Base-by-base conservation (phyloP, 2,888 invertebrate genomes). In the Dioctria linearis region DNA sequence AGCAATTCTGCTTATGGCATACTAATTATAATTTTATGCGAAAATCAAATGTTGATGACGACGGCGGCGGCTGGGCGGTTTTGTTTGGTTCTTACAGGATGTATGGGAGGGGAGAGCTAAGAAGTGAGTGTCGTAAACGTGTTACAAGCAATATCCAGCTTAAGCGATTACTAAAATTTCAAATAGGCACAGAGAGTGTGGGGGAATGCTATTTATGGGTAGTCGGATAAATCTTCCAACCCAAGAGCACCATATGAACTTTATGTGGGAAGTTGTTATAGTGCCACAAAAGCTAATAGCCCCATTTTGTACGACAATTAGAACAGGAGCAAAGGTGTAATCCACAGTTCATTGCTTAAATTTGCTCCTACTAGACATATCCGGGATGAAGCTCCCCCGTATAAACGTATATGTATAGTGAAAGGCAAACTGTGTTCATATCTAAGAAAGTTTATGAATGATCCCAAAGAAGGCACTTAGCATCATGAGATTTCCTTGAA, bases 1-100 rank as follows among this genome's bases (percentile, higher is more conserved):
- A 49, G 51, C 65, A 51, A 69, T 69, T 69, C 37, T 69, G 69
- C 69, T 69, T 49, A 69, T 69, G 51, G 69, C 69, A 69, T 69
- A 51, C 69, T 69, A 69, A 69, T 69, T 69, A 69, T 69, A 69
- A 69, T 69, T 69, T 69, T 69, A 69, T 69, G 69, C 69, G 69
- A 69, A 69, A 69, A 69, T 69, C 49, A 69, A 69, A 69, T 69
- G 69, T 51, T 39, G 51, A 43, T 6, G 39, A n/a, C 11, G 69
- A 13, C 4, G 51, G 39, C 37, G 69, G 37, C 65, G 42, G 51
- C 49, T 9, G 39, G 25, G 69, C 39, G 49, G 69, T 25, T 25
- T 25, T 25, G 25, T 25, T 25, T 25, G 25, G 25, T 25, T 25
- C 25, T 25, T 25, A 25, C 25, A 25, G 25, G 25, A 25, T 25